Percentiles rank a stretch among this genome's conserved stretches.
Evolutionary conservation across 2,797 vertebrate species (phyloP).

Genomic region (Darevskia mixta): DNA sequence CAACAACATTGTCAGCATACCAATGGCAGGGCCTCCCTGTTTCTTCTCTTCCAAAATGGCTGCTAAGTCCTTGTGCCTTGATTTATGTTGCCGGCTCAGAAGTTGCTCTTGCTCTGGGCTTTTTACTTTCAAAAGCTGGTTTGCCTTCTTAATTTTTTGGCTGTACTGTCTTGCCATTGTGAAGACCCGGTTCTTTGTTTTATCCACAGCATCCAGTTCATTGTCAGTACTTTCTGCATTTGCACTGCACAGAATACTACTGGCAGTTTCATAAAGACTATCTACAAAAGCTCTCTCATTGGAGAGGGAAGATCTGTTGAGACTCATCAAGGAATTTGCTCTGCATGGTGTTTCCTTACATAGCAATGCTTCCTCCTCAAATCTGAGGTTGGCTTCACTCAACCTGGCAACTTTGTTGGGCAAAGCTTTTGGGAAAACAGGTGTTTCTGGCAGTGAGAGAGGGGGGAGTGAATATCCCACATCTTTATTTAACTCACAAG

Average conservation of each 20-base stretch:
- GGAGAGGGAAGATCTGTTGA: slow-evolving; percentile 81
- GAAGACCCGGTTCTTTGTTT: slow-evolving; percentile 92
- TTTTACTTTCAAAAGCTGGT: slow-evolving; percentile 94
- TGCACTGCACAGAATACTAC: slow-evolving; percentile 76
- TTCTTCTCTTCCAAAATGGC: slow-evolving; percentile 97
- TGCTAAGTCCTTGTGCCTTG: slow-evolving; percentile 89
- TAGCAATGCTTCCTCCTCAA: slow-evolving; percentile 75
- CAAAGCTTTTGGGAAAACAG: slow-evolving; percentile 80
- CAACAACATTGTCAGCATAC: slow-evolving; percentile 76
- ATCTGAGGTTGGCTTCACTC: slow-evolving; percentile 83
- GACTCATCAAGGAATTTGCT: slow-evolving; percentile 70
- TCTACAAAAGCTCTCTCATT: slow-evolving; percentile 83
- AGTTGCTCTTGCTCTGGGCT: slow-evolving; percentile 89
- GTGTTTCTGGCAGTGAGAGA: slow-evolving; percentile 81
- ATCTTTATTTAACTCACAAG: slow-evolving; percentile 69
- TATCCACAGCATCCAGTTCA: slow-evolving; percentile 84
- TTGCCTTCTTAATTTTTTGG: slow-evolving; percentile 98
- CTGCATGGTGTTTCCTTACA: slow-evolving; percentile 65
- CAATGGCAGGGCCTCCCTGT: slow-evolving; percentile 95
- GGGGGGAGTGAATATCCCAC: slow-evolving; percentile 61
- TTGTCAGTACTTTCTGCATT: slow-evolving; percentile 79
- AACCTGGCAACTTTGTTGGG: slow-evolving; percentile 84
- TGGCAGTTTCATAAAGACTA: slow-evolving; percentile 81
- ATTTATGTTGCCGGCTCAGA: slow-evolving; percentile 79
- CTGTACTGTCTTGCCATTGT: slow-evolving; percentile 98